These are phyloP conservation scores for Uria aalge DNA, from an alignment of 2,113 vertebrate species.

Conservation along the genomic window DNA sequence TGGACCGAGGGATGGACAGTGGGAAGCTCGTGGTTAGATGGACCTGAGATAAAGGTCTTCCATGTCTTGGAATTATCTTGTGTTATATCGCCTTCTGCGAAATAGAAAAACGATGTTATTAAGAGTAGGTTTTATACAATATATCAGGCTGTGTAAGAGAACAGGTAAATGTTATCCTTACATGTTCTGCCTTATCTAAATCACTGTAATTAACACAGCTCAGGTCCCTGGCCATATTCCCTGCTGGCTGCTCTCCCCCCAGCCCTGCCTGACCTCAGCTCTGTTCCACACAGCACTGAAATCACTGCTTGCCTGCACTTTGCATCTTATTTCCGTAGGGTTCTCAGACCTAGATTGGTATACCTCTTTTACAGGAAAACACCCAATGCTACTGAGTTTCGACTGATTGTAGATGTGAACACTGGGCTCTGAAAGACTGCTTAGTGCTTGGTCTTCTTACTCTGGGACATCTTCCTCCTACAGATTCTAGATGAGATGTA, in stretches of 20 bases:
- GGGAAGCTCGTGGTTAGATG: neutral
- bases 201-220: fast-evolving
- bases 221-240: neutral
- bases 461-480: neutral
- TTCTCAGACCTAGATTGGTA: neutral
- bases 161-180: neutral
- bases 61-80: neutral
- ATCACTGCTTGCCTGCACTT: neutral
- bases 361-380: neutral
- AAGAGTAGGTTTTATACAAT: too few species aligned
- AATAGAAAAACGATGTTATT: neutral
- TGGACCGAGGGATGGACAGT: neutral
- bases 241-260: neutral
- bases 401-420: neutral
- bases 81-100: neutral
- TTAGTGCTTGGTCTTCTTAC: neutral
- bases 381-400: fast-evolving
- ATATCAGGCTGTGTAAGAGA: neutral
- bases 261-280: neutral
- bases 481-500: neutral
- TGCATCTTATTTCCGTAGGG: neutral
- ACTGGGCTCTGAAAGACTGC: neutral
- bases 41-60: neutral
- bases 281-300: neutral
- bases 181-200: neutral